Evolutionary conservation across 2,797 vertebrate genomes (phyloP).

Genomic region (Buceros bicornis): DNA sequence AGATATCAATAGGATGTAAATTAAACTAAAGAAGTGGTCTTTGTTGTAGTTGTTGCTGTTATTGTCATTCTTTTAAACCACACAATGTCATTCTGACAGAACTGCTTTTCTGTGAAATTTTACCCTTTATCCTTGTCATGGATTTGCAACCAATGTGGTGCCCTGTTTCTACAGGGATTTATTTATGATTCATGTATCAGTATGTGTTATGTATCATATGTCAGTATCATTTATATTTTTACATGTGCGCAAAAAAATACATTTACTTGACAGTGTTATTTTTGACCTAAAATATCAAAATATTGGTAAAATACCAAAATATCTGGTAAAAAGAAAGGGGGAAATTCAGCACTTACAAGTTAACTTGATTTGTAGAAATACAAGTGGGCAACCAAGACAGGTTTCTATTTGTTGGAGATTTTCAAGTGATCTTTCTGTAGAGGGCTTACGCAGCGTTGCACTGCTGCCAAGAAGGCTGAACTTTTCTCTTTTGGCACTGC

Average conservation of each 20-base stretch:
- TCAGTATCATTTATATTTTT: constrained; percentile 39
- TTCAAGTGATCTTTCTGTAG: neutral
- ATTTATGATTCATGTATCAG: neutral
- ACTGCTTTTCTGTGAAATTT: constrained; percentile 20
- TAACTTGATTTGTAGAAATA: constrained; percentile 43
- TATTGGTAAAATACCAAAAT: neutral
- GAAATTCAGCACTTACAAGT: neutral
- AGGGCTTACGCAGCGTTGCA: neutral
- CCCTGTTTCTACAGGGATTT: constrained; percentile 28
- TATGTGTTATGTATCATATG: neutral
- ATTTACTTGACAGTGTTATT: neutral
- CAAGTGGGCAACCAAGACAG: neutral
- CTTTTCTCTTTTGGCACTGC: neutral
- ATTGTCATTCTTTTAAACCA: constrained; percentile 36
- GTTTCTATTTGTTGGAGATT: neutral
- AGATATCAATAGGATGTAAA: neutral
- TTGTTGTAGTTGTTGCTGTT: neutral
- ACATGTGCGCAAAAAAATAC: constrained; percentile 29
- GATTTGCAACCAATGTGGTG: neutral
- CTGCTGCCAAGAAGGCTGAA: neutral
- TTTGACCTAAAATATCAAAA: constrained; percentile 16
- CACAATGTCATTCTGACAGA: neutral
- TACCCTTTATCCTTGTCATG: neutral
- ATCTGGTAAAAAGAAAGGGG: neutral
- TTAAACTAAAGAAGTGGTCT: neutral